These are phyloP conservation scores for Bimastos eiseni DNA, from an alignment of 2,888 invertebrate species.

Conservation along the genomic window DNA sequence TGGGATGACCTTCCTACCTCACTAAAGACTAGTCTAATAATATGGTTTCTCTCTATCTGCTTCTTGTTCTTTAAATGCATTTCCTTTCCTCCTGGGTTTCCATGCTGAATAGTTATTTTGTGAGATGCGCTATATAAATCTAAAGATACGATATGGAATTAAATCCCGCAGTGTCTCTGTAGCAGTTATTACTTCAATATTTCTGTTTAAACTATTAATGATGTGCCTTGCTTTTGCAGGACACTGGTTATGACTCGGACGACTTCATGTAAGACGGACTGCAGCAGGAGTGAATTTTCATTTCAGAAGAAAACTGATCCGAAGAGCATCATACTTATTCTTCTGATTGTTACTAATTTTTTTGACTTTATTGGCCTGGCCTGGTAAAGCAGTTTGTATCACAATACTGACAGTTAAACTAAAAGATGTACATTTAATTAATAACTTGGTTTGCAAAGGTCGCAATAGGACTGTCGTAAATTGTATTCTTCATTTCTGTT, in stretches of 20 bases:
- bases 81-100: too few species aligned
- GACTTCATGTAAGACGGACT: slow-evolving; percentile 57
- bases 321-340: background rate
- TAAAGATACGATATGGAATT: too few species aligned
- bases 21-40: too few species aligned
- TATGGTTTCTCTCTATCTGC: too few species aligned
- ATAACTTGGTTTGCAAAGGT: background rate
- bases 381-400: background rate
- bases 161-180: too few species aligned
- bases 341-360: background rate
- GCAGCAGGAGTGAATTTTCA: background rate
- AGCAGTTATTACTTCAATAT: too few species aligned
- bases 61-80: too few species aligned
- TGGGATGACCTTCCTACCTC: too few species aligned
- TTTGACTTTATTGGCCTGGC: background rate
- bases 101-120: too few species aligned
- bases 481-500: background rate
- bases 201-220: background rate
- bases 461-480: background rate
- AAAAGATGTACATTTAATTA: background rate
- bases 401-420: background rate
- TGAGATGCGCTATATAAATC: too few species aligned
- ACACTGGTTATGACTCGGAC: slow-evolving; percentile 58
- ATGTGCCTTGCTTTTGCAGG: slow-evolving; percentile 45
- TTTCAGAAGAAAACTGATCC: background rate